Evolutionary conservation across 2,113 vertebrate species (phyloP), one percentile per base, ranked within the genome.

Genomic region (Plotosus lineatus): DNA sequence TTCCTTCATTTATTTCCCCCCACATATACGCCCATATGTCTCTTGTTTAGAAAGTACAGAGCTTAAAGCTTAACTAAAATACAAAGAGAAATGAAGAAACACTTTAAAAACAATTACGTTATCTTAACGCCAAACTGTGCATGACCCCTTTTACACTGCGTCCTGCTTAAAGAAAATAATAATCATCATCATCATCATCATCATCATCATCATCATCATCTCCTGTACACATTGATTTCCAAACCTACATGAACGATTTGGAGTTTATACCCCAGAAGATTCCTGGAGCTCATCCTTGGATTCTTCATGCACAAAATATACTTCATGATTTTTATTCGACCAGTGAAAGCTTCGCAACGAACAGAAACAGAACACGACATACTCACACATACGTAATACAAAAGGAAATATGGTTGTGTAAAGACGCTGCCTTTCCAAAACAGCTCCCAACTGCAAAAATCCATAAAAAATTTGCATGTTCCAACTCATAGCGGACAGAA

Each of bases 391-490:
- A 84, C 58, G 75, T 46, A 78, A 82, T 69, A 77, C 48, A 82
- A 83, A 83, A 76, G 33, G n/a, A 74, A 78, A 68, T 53, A 69
- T 85, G 82, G 82, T 83, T 78, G 4, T 28, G 73, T 72, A 80
- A 85, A 85, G 81, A 81, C 85, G 84, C 77, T 86, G 85, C 93
- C 23, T 76, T 53, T 21, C 1, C 3, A 31, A 65, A 72, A 61
- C 69, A 51, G 46, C 48, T 73, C 76, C 58, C 42, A 0, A 38
- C 38, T 44, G 51, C 40, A 48, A 48, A 77, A 61, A 46, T 7
- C 21, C 17, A 17, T 77, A 77, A 28, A 77, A 65, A 50, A 21
- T n/a, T 50, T 65, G 31, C n/a, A 36, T 63, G 28, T 36, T 8
- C 26, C 65, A 33, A 78, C 51, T 78, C 76, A 1, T 21, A 21